Evolutionary conservation across 2,888 invertebrate genomes (phyloP), one percentile per base, ranked within the genome.

Genomic region (Monopis laevigella): DNA sequence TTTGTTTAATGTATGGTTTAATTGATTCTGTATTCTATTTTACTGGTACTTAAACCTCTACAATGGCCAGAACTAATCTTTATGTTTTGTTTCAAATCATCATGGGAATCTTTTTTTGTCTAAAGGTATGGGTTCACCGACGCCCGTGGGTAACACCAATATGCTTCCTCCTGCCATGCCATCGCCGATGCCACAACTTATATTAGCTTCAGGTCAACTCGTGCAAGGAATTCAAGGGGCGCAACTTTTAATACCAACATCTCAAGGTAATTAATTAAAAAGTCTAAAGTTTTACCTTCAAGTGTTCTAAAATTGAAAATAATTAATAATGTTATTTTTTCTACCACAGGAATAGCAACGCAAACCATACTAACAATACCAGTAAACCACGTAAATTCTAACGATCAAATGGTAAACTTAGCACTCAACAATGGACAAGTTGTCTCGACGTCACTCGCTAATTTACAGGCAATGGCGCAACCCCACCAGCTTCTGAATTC

Each of bases 361-460:
- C 97, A 97, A 81, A 96, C 96, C 58, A 95, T 97, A 62, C 83
- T 97, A 55, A 96, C 96, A 51, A 96, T 97, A 64, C 96, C 96
- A 42, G 93, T 96, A 45, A 93, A 90, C 74, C 92, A 93, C 77
- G 90, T 93, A 50, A 92, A 91, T 77, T 85, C 86, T 38, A 85
- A 84, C 62, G 86, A 86, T 52, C 86, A 86, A 55, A 89, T 90
- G 86, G 89, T 90, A 18, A 90, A 93, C 64, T 72, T 93, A 56
- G 90, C 92, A 3, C 82, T 92, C 48, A 90, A 89, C 67, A 93
- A 92, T 66, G 92, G 92, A 19, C 93, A 93, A 77, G 89, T 93
- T 30, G 88, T 93, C 14, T 90, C 92, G 21, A 92, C 92, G 17
- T 91, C 92, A 6, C 70, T 93, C 45, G 90, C 90, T 50, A 92